These are phyloP conservation scores for Channa striata DNA, from an alignment of 2,797 vertebrate species.

Conservation along the genomic window DNA sequence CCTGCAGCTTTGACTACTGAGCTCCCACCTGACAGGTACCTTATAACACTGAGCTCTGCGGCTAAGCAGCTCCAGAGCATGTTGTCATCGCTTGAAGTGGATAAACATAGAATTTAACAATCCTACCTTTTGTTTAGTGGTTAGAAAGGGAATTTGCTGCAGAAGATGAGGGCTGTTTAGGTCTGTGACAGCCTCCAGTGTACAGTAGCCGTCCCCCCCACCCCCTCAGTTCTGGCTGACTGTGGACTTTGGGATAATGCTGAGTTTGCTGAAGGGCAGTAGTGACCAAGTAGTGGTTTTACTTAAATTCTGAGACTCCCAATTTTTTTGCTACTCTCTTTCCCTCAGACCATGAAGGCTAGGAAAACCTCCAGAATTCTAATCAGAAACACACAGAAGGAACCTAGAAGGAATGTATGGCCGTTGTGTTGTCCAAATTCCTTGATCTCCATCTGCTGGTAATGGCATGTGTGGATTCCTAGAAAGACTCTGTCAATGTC, in stretches of 20 bases:
- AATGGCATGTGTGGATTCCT: slow-evolving; percentile 30
- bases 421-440: slow-evolving; percentile 13
- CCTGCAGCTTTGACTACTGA: slow-evolving; percentile 36
- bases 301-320: slow-evolving; percentile 26
- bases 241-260: slow-evolving; percentile 46
- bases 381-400: slow-evolving; percentile 24
- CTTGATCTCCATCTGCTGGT: slow-evolving; percentile 39
- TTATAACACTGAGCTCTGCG: slow-evolving; percentile 60
- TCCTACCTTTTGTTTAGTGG: slow-evolving; percentile 62
- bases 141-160: slow-evolving; percentile 62
- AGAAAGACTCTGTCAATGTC: slow-evolving; percentile 24
- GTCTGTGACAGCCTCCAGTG: slow-evolving; percentile 67
- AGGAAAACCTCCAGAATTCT: not conserved
- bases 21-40: slow-evolving; percentile 60
- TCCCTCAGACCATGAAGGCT: slow-evolving; percentile 16
- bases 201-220: not conserved
- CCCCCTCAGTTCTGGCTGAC: slow-evolving; percentile 26
- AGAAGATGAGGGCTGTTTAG: slow-evolving; percentile 51
- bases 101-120: slow-evolving; percentile 78
- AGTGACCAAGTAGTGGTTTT: slow-evolving; percentile 19
- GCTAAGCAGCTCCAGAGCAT: slow-evolving; percentile 58
- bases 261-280: slow-evolving; percentile 28
- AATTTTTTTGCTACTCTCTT: slow-evolving; percentile 4
- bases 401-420: slow-evolving; percentile 10
- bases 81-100: slow-evolving; percentile 71